These are phyloP conservation scores for Taenaris catops DNA, from an alignment of 2,888 invertebrate species.

Conservation along the genomic window DNA sequence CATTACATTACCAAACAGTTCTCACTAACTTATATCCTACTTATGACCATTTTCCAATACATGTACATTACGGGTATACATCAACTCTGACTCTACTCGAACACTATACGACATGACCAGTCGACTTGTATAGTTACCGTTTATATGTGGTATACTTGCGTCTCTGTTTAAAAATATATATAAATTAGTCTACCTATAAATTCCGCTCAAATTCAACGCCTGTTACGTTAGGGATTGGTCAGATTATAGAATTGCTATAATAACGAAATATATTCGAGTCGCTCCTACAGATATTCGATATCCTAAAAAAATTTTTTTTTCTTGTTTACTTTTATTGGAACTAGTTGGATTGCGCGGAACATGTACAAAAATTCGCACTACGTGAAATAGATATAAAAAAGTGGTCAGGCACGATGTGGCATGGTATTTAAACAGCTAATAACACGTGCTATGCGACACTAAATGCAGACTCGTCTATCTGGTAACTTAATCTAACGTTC, in stretches of 20 bases:
- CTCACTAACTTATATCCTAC: constrained; percentile 13
- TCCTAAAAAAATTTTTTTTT: too few species aligned
- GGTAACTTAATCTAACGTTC: constrained; percentile 59
- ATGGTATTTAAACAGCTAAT: constrained; percentile 34
- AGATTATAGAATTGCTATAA: too few species aligned
- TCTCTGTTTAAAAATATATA: too few species aligned
- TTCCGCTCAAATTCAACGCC: constrained; percentile 25
- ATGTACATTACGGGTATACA: constrained; percentile 1
- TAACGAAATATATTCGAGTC: too few species aligned
- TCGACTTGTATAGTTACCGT: too few species aligned
- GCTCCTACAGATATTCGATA: too few species aligned
- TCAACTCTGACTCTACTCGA: constrained; percentile 2
- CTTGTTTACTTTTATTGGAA: too few species aligned
- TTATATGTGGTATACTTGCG: too few species aligned
- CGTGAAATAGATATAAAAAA: constrained; percentile 40
- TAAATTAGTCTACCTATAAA: constrained; percentile 8
- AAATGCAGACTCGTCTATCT: constrained; percentile 64
- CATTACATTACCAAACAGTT: constrained; percentile 7
- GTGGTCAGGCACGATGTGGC: constrained; percentile 67
- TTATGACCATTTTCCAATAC: constrained; percentile 10
- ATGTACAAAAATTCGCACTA: not conserved
- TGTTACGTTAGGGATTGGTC: too few species aligned
- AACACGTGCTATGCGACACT: constrained; percentile 44
- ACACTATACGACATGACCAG: not conserved
- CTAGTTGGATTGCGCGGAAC: too few species aligned